Conservation (phyloP, 2,113 vertebrate genomes). For the Myotis lucifugus region DNA sequence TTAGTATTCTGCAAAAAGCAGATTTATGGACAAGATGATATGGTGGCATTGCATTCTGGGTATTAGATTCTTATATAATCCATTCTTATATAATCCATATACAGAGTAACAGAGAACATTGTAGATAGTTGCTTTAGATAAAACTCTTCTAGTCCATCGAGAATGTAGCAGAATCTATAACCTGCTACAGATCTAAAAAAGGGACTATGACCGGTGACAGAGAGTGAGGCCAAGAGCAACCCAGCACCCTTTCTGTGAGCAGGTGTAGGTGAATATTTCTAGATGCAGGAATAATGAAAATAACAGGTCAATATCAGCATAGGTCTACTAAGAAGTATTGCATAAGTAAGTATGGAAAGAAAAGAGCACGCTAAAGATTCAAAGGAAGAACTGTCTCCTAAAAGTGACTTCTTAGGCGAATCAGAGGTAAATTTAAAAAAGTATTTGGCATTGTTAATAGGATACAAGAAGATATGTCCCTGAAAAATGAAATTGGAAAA, state of each 20-base stretch:
- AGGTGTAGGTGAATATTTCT: background rate
- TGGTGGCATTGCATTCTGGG: background rate
- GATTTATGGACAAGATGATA: conserved; percentile 10
- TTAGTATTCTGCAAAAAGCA: background rate
- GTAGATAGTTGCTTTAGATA: background rate
- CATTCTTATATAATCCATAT: background rate
- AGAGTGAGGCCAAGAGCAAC: background rate
- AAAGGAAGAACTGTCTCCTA: background rate
- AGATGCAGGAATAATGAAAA: conserved; percentile 27
- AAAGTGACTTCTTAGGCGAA: background rate
- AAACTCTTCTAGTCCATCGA: background rate
- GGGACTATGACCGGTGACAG: background rate
- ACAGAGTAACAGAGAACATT: background rate
- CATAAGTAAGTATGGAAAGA: background rate
- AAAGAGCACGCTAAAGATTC: background rate
- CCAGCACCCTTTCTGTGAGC: background rate
- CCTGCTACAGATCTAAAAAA: background rate
- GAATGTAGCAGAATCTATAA: background rate
- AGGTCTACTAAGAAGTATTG: background rate
- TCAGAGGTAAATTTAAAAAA: background rate
- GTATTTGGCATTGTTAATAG: background rate
- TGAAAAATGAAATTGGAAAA: conserved; percentile 35
- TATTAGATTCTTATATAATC: background rate
- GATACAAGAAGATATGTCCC: background rate
- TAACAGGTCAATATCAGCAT: background rate